phyloP scores from a whole-genome alignment of 2,888 invertebrate genomes.

The Tipula vernalis region DNA sequence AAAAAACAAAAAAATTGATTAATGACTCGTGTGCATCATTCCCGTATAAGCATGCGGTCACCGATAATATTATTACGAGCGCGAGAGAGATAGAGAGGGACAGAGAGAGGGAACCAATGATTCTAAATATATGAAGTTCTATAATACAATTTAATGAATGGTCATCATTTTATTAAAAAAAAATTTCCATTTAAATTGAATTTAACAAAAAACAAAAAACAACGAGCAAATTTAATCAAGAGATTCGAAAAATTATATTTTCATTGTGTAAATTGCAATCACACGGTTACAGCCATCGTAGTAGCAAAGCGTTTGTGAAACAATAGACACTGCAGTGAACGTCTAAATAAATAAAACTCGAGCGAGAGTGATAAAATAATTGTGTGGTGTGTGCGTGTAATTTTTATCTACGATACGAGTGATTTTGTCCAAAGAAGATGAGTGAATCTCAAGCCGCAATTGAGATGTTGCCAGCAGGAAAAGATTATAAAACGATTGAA shows the following conservation, averaged over 20 bases:
- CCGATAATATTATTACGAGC: too few species aligned
- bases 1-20: too few species aligned
- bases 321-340: background rate
- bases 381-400: background rate
- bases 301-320: background rate
- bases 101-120: too few species aligned
- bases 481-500: background rate
- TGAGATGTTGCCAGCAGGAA: background rate
- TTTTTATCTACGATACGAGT: background rate
- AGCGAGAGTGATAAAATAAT: background rate
- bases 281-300: background rate
- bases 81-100: too few species aligned
- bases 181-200: background rate
- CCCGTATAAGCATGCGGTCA: too few species aligned
- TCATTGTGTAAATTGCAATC: background rate
- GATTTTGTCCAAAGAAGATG: background rate
- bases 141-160: background rate
- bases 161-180: background rate
- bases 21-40: too few species aligned
- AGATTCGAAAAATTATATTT: background rate
- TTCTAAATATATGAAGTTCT: too few species aligned
- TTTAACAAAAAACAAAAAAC: background rate
- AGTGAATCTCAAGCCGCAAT: background rate
- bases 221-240: background rate
- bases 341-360: background rate